Base-by-base conservation (phyloP, 2,888 invertebrate genomes). In the Drosophila picticornis region DNA sequence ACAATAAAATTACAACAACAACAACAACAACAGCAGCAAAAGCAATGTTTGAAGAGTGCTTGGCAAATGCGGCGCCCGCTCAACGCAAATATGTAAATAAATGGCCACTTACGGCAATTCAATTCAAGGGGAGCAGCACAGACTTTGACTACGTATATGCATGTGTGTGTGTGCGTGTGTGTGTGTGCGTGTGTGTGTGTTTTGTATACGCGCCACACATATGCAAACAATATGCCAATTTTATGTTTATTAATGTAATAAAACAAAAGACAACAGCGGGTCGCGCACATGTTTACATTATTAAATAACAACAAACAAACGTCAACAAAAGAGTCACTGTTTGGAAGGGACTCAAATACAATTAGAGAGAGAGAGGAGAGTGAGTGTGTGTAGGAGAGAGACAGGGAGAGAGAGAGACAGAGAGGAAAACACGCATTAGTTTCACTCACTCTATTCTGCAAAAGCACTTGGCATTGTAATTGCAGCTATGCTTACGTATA, bases 41-140 rank as follows among this genome's bases (percentile, higher is more conserved):
- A 59, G 66, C 67, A 77, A 72, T 68, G 72, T 77, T 77, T 90
- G 80, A 84, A 89, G 75, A 75, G 88, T 77, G 88, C 85, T 81
- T 81, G 83, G 80, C 80, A 75, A 67, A 59, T 62, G 65, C 63
- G 71, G 55, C 69, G 75, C 63, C 60, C 85, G 88, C 83, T 89
- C 87, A 72, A 81, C 73, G 80, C 74, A 84, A 87, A 87, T 90
- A 90, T 87, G 90, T 68, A 90, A 90, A 88, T 88, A 88, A 88
- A 89, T 87, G 85, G 87, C 85, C 87, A 90, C 90, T 88, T 90
- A 79, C 72, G 88, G 90, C 79, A 77, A 84, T 80, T 87, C 83
- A 89, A 89, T 84, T 57, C 57, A 57, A 73, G 76, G 50, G 70
- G 59, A 50, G 36, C 53, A 36, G 38, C 27, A 43, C 27, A 40